Percentiles rank a stretch among this genome's conserved stretches.
Evolutionary conservation across 2,888 invertebrate species (phyloP).

Genomic region (Gastrophysa polygoni): DNA sequence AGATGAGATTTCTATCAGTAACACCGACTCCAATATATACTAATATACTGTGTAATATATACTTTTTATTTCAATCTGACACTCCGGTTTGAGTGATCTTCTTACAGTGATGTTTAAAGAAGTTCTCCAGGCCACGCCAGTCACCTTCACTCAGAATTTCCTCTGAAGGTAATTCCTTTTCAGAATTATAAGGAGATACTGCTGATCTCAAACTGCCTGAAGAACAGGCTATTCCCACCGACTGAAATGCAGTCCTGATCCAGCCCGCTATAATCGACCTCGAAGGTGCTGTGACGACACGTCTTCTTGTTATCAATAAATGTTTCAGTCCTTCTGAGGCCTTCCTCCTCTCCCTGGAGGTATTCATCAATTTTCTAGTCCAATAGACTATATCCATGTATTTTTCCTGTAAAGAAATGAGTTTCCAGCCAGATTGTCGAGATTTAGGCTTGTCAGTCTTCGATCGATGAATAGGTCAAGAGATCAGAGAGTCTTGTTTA

Average conservation of each 20-base stretch:
- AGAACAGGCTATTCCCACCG: neutral
- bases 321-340: neutral
- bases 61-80: neutral
- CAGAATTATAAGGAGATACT: neutral
- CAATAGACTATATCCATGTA: neutral
- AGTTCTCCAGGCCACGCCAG: neutral
- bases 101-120: slow-evolving; percentile 3
- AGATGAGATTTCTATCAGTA: too few species aligned
- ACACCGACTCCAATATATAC: too few species aligned
- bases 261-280: slow-evolving; percentile 7
- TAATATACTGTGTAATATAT: too few species aligned
- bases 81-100: neutral
- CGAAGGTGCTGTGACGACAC: neutral
- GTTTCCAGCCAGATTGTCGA: slow-evolving; percentile 4
- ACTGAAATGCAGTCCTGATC: neutral
- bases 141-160: neutral
- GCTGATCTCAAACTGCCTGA: slow-evolving; percentile 10
- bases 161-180: neutral
- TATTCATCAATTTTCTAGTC: neutral
- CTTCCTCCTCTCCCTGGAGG: neutral
- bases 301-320: slow-evolving; percentile 8
- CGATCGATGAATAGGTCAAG: slow-evolving; percentile 4
- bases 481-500: neutral
- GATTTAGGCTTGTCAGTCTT: neutral
- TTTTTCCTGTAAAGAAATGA: neutral